phyloP scores from a whole-genome alignment of 2,797 vertebrate species.

The Ptychadena robeensis region DNA sequence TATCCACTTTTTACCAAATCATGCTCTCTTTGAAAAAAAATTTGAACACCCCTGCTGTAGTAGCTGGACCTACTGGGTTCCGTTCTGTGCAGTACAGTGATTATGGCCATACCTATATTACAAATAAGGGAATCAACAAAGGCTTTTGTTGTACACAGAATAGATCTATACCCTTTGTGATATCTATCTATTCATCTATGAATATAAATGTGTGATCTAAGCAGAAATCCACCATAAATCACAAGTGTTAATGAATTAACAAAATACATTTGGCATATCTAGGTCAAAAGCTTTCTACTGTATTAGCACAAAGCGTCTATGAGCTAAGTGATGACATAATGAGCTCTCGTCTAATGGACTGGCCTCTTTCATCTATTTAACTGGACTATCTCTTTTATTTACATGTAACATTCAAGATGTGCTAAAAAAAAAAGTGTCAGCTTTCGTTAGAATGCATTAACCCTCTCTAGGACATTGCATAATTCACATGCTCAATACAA shows the following conservation, averaged over 20 bases:
- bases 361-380: background rate
- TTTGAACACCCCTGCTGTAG: too few relatives aligned
- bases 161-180: too few relatives aligned
- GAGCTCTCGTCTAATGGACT: background rate
- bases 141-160: too few relatives aligned
- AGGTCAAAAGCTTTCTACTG: background rate
- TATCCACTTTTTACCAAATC: too few relatives aligned
- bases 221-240: background rate
- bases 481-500: too few relatives aligned
- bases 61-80: too few relatives aligned
- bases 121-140: too few relatives aligned
- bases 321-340: background rate
- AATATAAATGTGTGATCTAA: background rate
- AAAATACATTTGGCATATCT: constrained; percentile 3
- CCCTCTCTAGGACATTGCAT: background rate
- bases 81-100: too few relatives aligned
- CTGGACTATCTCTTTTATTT: background rate
- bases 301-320: constrained; percentile 1
- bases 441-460: background rate
- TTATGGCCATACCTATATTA: too few relatives aligned
- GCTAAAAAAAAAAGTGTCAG: background rate
- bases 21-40: too few relatives aligned
- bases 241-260: background rate
- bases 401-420: background rate
- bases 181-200: background rate